Percentiles rank a stretch among this genome's conserved stretches.
Evolutionary conservation across 2,113 vertebrate genomes (phyloP).

Genomic region (Sturnira hondurensis): DNA sequence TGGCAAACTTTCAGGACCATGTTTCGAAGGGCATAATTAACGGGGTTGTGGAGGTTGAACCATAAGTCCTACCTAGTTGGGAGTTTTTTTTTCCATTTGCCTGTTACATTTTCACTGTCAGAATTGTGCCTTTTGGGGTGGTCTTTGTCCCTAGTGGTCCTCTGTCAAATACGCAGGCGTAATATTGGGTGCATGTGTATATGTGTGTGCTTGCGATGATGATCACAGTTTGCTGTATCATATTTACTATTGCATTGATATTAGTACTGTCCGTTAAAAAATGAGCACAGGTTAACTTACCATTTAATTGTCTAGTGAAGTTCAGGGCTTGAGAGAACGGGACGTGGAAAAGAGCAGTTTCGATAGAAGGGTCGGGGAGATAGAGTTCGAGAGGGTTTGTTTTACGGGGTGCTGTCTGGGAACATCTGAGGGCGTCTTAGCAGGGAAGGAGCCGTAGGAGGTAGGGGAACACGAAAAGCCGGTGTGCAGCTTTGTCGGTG

Average conservation of each 20-base stretch:
- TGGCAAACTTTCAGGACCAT: not conserved
- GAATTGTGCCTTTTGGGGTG: not conserved
- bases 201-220: not conserved
- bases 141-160: not conserved
- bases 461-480: not conserved
- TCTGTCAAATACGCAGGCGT: not conserved
- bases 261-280: not conserved
- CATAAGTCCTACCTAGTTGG: not conserved
- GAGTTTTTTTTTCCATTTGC: not conserved
- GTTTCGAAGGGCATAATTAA: not conserved
- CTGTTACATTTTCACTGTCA: not conserved
- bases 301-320: not conserved
- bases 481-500: not conserved
- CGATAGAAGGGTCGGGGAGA: not conserved
- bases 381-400: not conserved
- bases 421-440: not conserved
- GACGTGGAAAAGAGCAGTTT: not conserved
- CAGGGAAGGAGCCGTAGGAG: not conserved
- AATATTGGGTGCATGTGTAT: not conserved
- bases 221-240: not conserved
- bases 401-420: not conserved
- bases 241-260: not conserved
- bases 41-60: not conserved
- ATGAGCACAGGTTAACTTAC: not conserved
- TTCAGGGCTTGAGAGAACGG: not conserved